Evolutionary conservation across 92 coral and sea anemone genomes (phyloP).

Genomic region (Heliopora coerulea): DNA sequence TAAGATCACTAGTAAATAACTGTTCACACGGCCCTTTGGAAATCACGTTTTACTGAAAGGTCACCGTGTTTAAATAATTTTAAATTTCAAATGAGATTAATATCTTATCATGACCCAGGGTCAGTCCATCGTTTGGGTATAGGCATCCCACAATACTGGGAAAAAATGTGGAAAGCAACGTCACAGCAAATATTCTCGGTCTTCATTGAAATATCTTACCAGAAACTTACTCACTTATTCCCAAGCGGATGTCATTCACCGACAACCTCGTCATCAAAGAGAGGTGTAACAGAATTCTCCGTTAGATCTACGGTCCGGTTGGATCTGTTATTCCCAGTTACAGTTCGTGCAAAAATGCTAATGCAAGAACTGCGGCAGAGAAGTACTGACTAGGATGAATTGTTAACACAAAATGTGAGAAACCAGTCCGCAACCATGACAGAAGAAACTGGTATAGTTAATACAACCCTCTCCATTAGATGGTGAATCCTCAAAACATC

Average conservation of each 20-base stretch:
- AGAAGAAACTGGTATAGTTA: neutral
- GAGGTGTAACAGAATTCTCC: conserved; percentile 40
- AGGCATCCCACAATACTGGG: conserved; percentile 41
- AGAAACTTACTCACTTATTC: conserved; percentile 34
- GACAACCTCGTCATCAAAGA: conserved; percentile 33
- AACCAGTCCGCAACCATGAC: conserved; percentile 10
- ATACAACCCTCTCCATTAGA: neutral
- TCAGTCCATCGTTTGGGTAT: too few relatives aligned
- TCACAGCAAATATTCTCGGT: conserved; percentile 31
- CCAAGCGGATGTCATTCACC: neutral
- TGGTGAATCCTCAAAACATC: neutral
- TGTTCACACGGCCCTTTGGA: too few relatives aligned
- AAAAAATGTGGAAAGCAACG: neutral
- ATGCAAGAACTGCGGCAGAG: conserved; percentile 25
- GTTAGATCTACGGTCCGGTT: conserved; percentile 30
- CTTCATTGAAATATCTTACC: conserved; percentile 7
- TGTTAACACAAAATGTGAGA: conserved; percentile 4
- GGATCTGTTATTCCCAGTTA: neutral
- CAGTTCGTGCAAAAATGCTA: conserved; percentile 7
- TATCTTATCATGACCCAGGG: too few relatives aligned
- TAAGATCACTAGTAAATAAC: too few relatives aligned
- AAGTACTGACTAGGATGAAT: conserved; percentile 47
- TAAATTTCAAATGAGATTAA: too few relatives aligned
- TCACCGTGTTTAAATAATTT: too few relatives aligned
- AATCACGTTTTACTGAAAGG: too few relatives aligned